Base-by-base conservation (phyloP, 2,888 invertebrate genomes). In the Dromius quadrimaculatus region DNA sequence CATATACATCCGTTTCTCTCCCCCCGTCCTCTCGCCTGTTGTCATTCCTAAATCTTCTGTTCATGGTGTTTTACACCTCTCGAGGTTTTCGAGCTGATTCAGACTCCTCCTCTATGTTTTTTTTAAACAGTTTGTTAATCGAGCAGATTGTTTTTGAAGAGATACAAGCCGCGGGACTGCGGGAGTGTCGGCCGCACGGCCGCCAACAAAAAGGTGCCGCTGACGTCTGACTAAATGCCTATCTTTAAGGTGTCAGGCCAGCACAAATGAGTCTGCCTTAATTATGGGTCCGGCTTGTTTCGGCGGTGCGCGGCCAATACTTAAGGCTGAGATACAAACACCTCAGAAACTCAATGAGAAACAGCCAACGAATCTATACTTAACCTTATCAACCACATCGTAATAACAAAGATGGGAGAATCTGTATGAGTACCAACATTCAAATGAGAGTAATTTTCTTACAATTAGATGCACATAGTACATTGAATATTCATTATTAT, bases 211-310 rank as follows among this genome's bases (percentile, higher is more conserved):
- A 82, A 82, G 82, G 79, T 79, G 81, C 82, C 82, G 82, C 82
- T 82, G 81, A 82, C 82, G 82, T 81, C 82, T 82, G 82, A 82
- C 82, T 82, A 82, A 82, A 82, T 82, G 82, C 82, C 82, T 81
- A 82, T 82, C 82, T 82, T 82, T 82, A 82, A 82, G 81, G 82
- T 82, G 82, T 82, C 82, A 82, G 81, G 79, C 80, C 79, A 80
- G 78, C 82, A 81, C 82, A 82, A 82, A 82, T 82, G 82, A 82
- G 82, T 82, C 82, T 82, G 79, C 82, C 81, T 82, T 82, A 82
- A 82, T 82, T 82, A 82, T 80, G 82, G 82, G 82, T 80, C 81
- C 81, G 81, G 78, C 79, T 78, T 77, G 79, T 81, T 82, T 81
- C 79, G 80, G 80, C 57, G 41, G 57, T 41, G 32, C 71, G 62